Percentiles rank a stretch among this genome's conserved stretches.
Conservation (phyloP, 92 coral and sea anemone species). For the Virgularia gustaviana region DNA sequence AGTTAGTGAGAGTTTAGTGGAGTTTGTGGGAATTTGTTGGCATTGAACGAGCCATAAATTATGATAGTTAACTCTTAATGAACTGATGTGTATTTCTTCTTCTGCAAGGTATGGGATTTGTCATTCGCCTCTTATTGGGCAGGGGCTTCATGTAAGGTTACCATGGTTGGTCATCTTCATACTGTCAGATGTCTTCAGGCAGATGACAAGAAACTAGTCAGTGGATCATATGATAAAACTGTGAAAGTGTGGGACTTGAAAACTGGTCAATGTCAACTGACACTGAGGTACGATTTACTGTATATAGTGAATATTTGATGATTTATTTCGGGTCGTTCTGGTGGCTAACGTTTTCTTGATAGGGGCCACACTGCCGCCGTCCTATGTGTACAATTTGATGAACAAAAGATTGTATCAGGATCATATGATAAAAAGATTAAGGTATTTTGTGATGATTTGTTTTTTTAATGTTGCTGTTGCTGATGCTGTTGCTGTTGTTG, state of each 20-base stretch:
- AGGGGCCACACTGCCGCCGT: conserved; percentile 99
- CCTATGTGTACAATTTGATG: conserved; percentile 97
- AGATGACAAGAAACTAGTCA: conserved; percentile 86
- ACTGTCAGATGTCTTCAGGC: conserved; percentile 98
- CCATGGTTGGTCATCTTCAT: conserved; percentile 98
- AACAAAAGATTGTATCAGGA: conserved; percentile 93
- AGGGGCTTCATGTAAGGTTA: conserved; percentile 99
- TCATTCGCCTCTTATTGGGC: conserved; percentile 98
- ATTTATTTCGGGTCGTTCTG: neutral
- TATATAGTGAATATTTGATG: too few relatives aligned
- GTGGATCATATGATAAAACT: conserved; percentile 96
- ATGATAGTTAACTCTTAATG: neutral
- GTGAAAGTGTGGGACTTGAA: conserved; percentile 96
- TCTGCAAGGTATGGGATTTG: conserved; percentile 83
- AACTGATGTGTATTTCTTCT: neutral
- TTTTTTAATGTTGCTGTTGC: neutral
- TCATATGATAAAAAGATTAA: conserved; percentile 98
- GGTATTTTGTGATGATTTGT: conserved; percentile 44
- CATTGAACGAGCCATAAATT: too few relatives aligned
- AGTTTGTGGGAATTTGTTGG: too few relatives aligned
- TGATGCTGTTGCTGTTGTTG: neutral
- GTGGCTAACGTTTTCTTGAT: neutral
- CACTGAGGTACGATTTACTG: conserved; percentile 63
- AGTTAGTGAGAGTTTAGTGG: too few relatives aligned
- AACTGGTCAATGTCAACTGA: conserved; percentile 85